Evolutionary conservation across 2,888 invertebrate genomes (phyloP), one percentile per base, ranked within the genome.

Genomic region (Melipona bicolor): DNA sequence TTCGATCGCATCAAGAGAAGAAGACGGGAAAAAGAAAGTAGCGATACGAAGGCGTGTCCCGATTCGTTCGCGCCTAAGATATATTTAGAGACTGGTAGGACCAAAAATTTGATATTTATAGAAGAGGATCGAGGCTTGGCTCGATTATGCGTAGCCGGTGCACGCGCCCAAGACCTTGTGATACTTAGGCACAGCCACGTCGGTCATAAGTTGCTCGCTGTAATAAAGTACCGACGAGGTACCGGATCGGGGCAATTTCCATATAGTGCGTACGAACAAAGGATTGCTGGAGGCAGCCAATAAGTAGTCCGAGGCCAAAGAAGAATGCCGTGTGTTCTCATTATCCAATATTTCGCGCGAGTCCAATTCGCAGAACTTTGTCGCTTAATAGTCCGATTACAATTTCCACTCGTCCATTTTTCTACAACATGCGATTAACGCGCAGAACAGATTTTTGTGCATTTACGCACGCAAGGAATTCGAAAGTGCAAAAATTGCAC

Each of bases 101-200:
- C 21, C 32, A 50, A 80, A 75, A 65, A 81, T 82, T 81, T 81
- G 59, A 74, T 67, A 54, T 81, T 59, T 36, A 56, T 67, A 77
- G 75, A 74, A 19, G 75, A 80, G 54, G 70, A 74, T 83, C 43
- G 72, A 69, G 80, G 77, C 85, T 77, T 75, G 84, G 79, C 81
- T 74, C 79, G 73, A 83, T 88, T 88, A 80, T 74, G 69, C 83
- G 32, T 72, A 67, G 79, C 77, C 80, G 82, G 75, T 76, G 77
- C 77, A 76, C 78, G 27, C 61, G 68, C 64, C 67, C 50, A 59
- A 79, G 85, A 87, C 88, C 89, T 89, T 87, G 88, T 89, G 87
- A 86, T 86, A 89, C 86, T 89, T 87, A 71, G 71, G 77, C 74
- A 61, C 77, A 71, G 68, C 77, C 74, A 61, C 77, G 71, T 62